Percentiles rank a stretch among this genome's conserved stretches.
phyloP scores from a whole-genome alignment of 2,113 vertebrate genomes.

The Mugil cephalus region DNA sequence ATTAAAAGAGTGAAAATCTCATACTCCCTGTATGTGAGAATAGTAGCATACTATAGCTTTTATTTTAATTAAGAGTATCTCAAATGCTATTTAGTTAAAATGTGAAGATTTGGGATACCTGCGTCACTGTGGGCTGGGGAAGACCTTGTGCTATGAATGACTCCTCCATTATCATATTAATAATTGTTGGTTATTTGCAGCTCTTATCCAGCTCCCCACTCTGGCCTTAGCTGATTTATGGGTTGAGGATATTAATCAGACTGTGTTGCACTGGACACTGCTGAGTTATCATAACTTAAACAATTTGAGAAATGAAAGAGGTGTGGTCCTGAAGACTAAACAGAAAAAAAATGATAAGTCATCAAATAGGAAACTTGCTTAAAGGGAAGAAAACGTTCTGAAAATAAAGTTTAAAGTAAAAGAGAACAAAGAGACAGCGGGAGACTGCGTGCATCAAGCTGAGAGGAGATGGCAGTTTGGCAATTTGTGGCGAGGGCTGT shows the following conservation, averaged over 20 bases:
- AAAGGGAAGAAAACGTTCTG: not conserved
- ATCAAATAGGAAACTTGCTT: not conserved
- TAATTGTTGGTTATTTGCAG: not conserved
- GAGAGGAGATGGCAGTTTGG: slow-evolving; percentile 56
- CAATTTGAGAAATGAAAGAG: slow-evolving; percentile 40
- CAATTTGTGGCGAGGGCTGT: slow-evolving; percentile 73
- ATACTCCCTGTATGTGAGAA: too few relatives aligned
- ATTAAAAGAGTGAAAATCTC: too few relatives aligned
- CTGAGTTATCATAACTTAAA: not conserved
- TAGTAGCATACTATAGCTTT: too few relatives aligned
- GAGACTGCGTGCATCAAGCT: not conserved
- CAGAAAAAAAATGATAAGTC: not conserved
- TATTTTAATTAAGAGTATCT: too few relatives aligned
- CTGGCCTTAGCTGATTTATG: not conserved
- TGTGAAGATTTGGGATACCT: not conserved
- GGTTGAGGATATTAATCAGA: slow-evolving; percentile 13
- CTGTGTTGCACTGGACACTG: not conserved
- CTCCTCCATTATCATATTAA: not conserved
- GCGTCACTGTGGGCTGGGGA: not conserved
- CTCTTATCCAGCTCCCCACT: not conserved
- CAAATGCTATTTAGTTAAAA: too few relatives aligned
- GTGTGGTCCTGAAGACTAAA: not conserved
- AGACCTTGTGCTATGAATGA: not conserved
- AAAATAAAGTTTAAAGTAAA: not conserved
- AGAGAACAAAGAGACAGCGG: not conserved